Base-by-base conservation (phyloP, 1,140 invertebrate genomes). In the Drosophila varians region DNA sequence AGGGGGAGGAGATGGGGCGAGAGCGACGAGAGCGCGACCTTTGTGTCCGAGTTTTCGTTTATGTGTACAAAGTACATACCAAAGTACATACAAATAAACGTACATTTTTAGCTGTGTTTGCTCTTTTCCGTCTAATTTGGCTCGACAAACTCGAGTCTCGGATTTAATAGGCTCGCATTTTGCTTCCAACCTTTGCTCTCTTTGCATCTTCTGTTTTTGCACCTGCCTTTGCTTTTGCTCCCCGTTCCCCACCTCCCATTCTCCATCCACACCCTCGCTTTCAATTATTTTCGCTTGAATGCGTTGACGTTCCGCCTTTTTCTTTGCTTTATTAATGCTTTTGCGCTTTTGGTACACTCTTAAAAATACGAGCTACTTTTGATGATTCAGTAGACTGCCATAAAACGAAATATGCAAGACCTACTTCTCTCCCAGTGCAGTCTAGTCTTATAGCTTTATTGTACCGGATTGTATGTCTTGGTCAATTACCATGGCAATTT, bases 401-500 rank as follows among this genome's bases (percentile, higher is more conserved):
- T n/a, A n/a, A n/a, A n/a, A n/a, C n/a, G n/a, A n/a, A n/a, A n/a
- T n/a, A n/a, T n/a, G n/a, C n/a, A 21, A 21, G 21, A 21, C 21
- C 21, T 21, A n/a, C n/a, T 31, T 31, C n/a, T 31, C 11, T 28
- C 26, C 4, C 9, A 31, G 28, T 31, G 28, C 3, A 31, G 9
- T 11, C 28, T 31, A 11, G 28, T 11, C 28, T 31, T 31, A 31
- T 31, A 31, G 4, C 28, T 31, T 11, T 11, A 31, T 31, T 28
- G n/a, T 45, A 40, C 49, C 53, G 45, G 31, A 45, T 47, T 46
- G 46, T 76, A 58, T 51, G 46, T 42, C 53, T 73, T 61, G 58
- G 49, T 51, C 77, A 82, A 82, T 84, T 70, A 78, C 74, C 51
- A 51, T 61, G 54, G 57, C 78, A 82, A 70, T 83, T 83, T 84